These are phyloP conservation scores for Cottus gobio DNA, from an alignment of 2,113 vertebrate genomes.

Conservation along the genomic window DNA sequence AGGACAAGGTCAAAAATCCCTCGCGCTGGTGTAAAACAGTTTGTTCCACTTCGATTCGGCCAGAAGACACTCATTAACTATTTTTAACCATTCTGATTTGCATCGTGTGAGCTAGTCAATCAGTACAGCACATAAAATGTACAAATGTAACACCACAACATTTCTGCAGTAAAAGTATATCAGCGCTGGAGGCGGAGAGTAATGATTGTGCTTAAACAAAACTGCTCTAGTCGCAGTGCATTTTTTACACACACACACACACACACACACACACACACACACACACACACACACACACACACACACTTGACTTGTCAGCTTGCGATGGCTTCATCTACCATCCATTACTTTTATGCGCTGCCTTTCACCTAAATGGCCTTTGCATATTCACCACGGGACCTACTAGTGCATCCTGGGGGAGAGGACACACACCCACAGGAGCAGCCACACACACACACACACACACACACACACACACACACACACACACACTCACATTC, in stretches of 20 bases:
- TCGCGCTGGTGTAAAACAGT: slow-evolving; percentile 57
- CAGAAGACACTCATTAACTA: slow-evolving; percentile 77
- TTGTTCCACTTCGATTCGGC: slow-evolving; percentile 61
- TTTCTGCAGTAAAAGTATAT: slow-evolving; percentile 85
- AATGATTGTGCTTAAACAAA: slow-evolving; percentile 88
- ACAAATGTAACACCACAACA: slow-evolving; percentile 72
- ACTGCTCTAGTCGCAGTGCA: slow-evolving; percentile 58
- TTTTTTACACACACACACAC: slow-evolving; percentile 20
- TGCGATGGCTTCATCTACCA: slow-evolving; percentile 88
- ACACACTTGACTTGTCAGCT: slow-evolving; percentile 80
- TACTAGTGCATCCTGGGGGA: slow-evolving; percentile 63
- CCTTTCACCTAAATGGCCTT: slow-evolving; percentile 91
- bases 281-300: slow-evolving; percentile 9
- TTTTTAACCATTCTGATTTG: slow-evolving; percentile 66
- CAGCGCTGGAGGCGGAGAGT: slow-evolving; percentile 84
- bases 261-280: neutral
- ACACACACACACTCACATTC: slow-evolving; percentile 24
- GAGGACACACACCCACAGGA: slow-evolving; percentile 44
- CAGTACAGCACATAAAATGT: slow-evolving; percentile 74
- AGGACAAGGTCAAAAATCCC: slow-evolving; percentile 47
- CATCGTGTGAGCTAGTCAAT: slow-evolving; percentile 79
- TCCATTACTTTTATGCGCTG: slow-evolving; percentile 90
- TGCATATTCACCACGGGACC: slow-evolving; percentile 89
- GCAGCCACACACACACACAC: slow-evolving; percentile 35
- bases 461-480: slow-evolving; percentile 33